Base-by-base conservation (phyloP, 2,888 invertebrate species). In the Synergus itoensis region DNA sequence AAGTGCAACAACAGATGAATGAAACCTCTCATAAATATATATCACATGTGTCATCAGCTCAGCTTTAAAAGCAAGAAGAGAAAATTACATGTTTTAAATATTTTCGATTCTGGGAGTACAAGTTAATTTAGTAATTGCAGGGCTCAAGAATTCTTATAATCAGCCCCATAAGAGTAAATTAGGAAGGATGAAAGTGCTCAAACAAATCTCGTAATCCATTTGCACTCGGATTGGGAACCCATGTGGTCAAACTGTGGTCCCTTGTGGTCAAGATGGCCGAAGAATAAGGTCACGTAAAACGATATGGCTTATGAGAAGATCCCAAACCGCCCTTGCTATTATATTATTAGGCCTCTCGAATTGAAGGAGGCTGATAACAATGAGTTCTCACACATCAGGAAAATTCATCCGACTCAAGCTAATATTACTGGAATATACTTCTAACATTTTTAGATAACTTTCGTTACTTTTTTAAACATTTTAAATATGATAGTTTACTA, bases 241-340 rank as follows among this genome's bases (percentile, higher is more conserved):
- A 53, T 5, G 48, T 53, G 69, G 48, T 73, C 28, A 36, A 12
- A 28, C 69, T 60, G 21, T 60, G 60, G 60, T 60, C 21, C 60
- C 60, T 45, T 73, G 69, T 36, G 69, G 69, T 73, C 69, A 73
- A 73, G 53, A 73, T 73, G 36, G 53, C 69, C 53, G 36, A 73
- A 73, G 45, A 73, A 73, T 73, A 48, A 73, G 69, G 48, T 73
- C 77, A 80, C 76, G 75, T 60, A 41, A 78, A 80, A 80, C 64
- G 82, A 83, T 83, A 80, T 80, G 76, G 80, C 82, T 80, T 79
- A 79, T 81, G 79, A 82, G 79, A 80, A 82, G 81, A 81, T 69
- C 78, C 77, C 65, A 78, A 65, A 75, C 63, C 48, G 77, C 65
- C 60, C 69, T 48, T 53, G 69, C 69, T 45, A 53, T 73, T 73